phyloP scores from a whole-genome alignment of 2,797 vertebrate species.

The Rhinoraja longicauda region DNA sequence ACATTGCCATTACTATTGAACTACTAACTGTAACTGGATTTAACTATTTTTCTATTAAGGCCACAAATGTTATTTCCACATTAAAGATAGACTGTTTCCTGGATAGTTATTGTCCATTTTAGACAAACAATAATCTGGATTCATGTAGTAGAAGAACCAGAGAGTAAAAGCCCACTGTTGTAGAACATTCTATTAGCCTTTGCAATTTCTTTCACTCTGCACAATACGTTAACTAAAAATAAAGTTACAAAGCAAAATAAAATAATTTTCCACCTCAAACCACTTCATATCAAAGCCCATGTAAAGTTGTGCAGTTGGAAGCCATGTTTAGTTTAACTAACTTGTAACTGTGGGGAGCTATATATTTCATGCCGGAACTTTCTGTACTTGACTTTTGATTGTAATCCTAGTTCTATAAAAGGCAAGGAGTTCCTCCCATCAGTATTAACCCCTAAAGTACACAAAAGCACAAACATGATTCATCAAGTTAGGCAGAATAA shows the following conservation, averaged over 20 bases:
- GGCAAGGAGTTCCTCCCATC: conserved; percentile 18
- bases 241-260: conserved; percentile 14
- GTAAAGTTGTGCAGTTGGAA: conserved; percentile 6
- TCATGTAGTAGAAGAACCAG: background rate
- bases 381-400: conserved; percentile 29
- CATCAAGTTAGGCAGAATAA: conserved; percentile 6
- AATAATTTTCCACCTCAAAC: background rate
- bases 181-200: too few species aligned
- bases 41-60: background rate
- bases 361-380: conserved; percentile 31
- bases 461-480: conserved; percentile 5
- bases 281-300: background rate
- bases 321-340: conserved; percentile 8
- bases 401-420: conserved; percentile 35
- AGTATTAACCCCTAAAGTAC: conserved; percentile 25
- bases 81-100: background rate
- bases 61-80: background rate
- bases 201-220: background rate
- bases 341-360: background rate
- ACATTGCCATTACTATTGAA: conserved; percentile 60
- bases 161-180: background rate
- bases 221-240: background rate
- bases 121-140: background rate
- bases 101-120: background rate
- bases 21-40: background rate